Evolutionary conservation across 2,888 invertebrate genomes (phyloP), one percentile per base, ranked within the genome.

Genomic region (Mythimna pallens): DNA sequence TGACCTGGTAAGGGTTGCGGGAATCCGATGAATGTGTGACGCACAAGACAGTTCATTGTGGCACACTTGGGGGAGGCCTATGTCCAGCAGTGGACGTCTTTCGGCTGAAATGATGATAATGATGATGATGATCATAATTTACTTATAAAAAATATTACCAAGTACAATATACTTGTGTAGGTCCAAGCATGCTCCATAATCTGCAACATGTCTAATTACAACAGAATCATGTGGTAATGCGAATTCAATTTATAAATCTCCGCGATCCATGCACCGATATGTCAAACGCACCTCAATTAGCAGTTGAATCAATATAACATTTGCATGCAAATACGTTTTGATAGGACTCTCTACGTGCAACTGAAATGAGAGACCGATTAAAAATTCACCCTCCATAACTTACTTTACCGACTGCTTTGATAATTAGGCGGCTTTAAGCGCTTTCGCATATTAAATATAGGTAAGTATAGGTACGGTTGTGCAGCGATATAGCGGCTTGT

Each of bases 351-450:
- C 76, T 70, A 78, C 82, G 81, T 86, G 84, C 86, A 82, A 81
- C 73, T 81, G 82, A 87, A 89, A 90, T 87, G 86, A 86, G 87
- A 88, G 83, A 62, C 69, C 78, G 84, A 90, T 90, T 89, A 87
- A 90, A 90, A 90, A 90, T 89, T 87, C 90, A 90, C 90, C 90
- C 89, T 88, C 80, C 83, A 85, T 88, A 89, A 90, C 84, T 81
- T 85, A 83, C 81, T 89, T 87, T 80, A 86, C 89, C 87, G 82
- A 87, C 81, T 85, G 89, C 90, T 90, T 90, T 90, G 89, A 88
- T 89, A 90, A 90, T 90, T 89, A 90, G 89, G 81, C 88, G 76
- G 85, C 86, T 86, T 88, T 86, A 83, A 80, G 83, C 84, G 85
- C 83, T 87, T 83, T 86, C 76, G 84, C 81, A 83, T 86, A 85